These are phyloP conservation scores for Canis aureus DNA, from an alignment of 2,113 vertebrate genomes.

Conservation along the genomic window DNA sequence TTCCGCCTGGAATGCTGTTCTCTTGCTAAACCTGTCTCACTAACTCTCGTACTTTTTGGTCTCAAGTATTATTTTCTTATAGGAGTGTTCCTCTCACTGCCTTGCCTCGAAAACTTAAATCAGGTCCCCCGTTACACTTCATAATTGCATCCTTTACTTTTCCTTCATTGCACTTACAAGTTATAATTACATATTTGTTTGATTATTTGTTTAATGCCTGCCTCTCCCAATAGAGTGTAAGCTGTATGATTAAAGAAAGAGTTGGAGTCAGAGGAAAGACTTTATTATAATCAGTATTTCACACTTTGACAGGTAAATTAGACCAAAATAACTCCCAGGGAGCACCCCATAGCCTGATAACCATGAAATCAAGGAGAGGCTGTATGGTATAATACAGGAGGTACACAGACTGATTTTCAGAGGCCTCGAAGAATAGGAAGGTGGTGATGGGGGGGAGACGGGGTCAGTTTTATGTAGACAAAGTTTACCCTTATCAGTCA, in stretches of 20 bases:
- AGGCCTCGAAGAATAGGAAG: background rate
- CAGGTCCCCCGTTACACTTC: conserved; percentile 11
- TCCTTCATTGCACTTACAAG: conserved; percentile 62
- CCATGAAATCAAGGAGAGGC: background rate
- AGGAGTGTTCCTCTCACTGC: conserved; percentile 31
- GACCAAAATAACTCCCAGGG: conserved; percentile 62
- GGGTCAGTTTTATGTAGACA: background rate
- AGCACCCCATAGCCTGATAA: background rate
- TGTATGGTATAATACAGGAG: background rate
- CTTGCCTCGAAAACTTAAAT: conserved; percentile 52
- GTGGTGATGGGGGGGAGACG: background rate
- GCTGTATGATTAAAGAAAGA: conserved; percentile 68
- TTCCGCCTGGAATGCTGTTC: background rate
- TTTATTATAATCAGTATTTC: conserved; percentile 77
- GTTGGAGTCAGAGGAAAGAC: conserved; percentile 67
- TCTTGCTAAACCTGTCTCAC: background rate
- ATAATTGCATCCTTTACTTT: conserved; percentile 65
- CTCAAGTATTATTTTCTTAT: conserved; percentile 52
- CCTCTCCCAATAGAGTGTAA: conserved; percentile 67
- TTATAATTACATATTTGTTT: conserved; percentile 77
- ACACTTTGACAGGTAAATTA: conserved; percentile 75
- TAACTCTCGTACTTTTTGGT: background rate
- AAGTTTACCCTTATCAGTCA: background rate
- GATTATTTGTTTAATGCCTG: conserved; percentile 76
- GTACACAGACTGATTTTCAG: background rate